phyloP scores from a whole-genome alignment of 2,888 invertebrate genomes.

The Aspidapion aeneum region DNA sequence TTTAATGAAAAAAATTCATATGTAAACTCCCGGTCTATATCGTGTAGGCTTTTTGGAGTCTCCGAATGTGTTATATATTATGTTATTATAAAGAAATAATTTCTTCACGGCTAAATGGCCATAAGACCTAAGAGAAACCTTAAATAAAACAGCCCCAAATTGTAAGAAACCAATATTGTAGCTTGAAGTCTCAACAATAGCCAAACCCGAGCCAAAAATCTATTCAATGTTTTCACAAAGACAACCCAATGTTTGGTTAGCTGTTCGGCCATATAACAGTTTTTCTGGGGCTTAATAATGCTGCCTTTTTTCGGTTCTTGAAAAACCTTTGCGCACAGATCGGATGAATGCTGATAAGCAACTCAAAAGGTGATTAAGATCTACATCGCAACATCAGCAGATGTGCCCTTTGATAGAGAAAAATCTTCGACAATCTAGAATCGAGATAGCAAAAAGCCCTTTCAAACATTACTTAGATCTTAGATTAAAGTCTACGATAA shows the following conservation, averaged over 20 bases:
- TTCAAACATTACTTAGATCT: conserved; percentile 23
- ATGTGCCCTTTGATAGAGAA: conserved; percentile 21
- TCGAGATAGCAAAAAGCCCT: conserved; percentile 27
- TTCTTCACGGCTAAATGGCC: conserved; percentile 49
- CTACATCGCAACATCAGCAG: conserved; percentile 27
- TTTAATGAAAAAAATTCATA: no score
- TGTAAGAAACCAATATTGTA: conserved; percentile 46
- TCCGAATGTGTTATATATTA: conserved; percentile 47
- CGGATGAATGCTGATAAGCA: conserved; percentile 44
- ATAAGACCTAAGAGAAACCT: conserved; percentile 39
- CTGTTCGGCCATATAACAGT: conserved; percentile 49
- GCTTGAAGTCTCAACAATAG: conserved; percentile 41
- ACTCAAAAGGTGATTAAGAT: conserved; percentile 27
- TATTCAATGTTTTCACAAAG: conserved; percentile 51
- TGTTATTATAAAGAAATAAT: conserved; percentile 50
- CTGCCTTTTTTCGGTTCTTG: conserved; percentile 24
- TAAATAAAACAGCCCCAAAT: conserved; percentile 42
- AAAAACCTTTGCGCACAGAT: conserved; percentile 18
- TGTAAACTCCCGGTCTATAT: no score
- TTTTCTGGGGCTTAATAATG: conserved; percentile 35
- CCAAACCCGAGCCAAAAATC: conserved; percentile 43
- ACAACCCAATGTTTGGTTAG: conserved; percentile 66
- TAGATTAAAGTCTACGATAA: conserved; percentile 19
- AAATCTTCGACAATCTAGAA: conserved; percentile 25
- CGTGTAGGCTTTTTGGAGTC: no score